These are phyloP conservation scores for Anabas testudineus DNA, from an alignment of 2,797 vertebrate species.

Conservation along the genomic window DNA sequence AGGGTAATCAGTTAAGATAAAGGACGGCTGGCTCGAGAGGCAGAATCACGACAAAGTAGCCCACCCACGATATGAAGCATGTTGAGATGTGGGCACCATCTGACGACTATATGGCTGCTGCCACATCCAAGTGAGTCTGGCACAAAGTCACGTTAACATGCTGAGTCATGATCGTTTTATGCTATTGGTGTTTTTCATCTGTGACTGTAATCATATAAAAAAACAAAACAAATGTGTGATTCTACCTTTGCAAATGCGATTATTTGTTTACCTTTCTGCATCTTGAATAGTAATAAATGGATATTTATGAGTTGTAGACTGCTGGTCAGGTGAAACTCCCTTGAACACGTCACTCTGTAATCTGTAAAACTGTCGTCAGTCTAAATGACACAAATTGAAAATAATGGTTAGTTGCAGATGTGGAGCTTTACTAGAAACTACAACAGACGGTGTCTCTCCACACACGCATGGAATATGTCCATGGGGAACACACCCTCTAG, in stretches of 20 bases:
- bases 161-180: constrained; percentile 54
- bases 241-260: not conserved
- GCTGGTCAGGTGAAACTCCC: no score
- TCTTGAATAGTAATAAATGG: not conserved
- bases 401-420: not conserved
- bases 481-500: constrained; percentile 65
- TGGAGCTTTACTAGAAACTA: not conserved
- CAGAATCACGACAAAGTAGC: constrained; percentile 18
- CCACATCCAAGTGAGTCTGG: constrained; percentile 19
- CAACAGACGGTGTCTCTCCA: not conserved
- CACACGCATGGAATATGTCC: constrained; percentile 17
- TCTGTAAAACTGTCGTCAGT: not conserved
- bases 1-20: constrained; percentile 20
- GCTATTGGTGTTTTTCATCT: constrained; percentile 25
- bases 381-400: not conserved
- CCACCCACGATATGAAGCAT: constrained; percentile 20
- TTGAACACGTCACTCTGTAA: not conserved
- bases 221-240: no score
- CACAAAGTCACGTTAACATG: constrained; percentile 28
- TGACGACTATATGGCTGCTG: constrained; percentile 1
- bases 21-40: not conserved
- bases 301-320: not conserved
- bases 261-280: not conserved
- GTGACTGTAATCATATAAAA: no score
- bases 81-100: constrained; percentile 30